Evolutionary conservation across 2,888 invertebrate species (phyloP), one percentile per base, ranked within the genome.

Genomic region (Coleophora flavipennella): DNA sequence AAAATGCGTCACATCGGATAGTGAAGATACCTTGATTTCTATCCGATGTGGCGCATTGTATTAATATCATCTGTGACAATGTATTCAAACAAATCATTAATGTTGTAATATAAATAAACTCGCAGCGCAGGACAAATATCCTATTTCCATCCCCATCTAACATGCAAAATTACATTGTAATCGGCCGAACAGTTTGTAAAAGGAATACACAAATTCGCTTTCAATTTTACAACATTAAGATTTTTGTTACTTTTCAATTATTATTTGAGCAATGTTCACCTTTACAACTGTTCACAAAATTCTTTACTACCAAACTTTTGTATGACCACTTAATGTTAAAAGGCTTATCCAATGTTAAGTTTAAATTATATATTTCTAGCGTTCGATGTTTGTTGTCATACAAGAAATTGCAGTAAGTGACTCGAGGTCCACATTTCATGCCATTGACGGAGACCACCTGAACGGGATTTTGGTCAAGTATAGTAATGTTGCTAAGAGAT

Each of bases 301-400:
- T 31, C 31, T 8, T n/a, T 1, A 31, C 31, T 1, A 11, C 31
- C n/a, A 31, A 31, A 7, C 6, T 31, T 4, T 31, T 31, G 31
- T 68, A 67, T 7, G 57, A 55, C 77, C 81, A 78, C 33, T 65
- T 69, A 0, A 85, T 46, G 29, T 54, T 62, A 38, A 84, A 74
- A 0, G 69, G 62, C 38, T 68, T 76, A 35, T 80, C 77, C 8
- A 85, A 44, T 0, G 75, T 51, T 1, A 79, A 39, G n/a, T 66
- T 75, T 0, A 73, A 48, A 8, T 60, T 62, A 6, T 48, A 54
- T n/a, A 85, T 48, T 7, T 59, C 55, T 0, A 84, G 46, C 1
- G 67, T 56, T 35, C 63, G 64, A 11, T 29, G 0, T 57, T 66
- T 1, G 64, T 48, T 3, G 47, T 50, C 52, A 47, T 78, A 80